Base-by-base conservation (phyloP, 2,113 vertebrate species). In the Hipposideros armiger region DNA sequence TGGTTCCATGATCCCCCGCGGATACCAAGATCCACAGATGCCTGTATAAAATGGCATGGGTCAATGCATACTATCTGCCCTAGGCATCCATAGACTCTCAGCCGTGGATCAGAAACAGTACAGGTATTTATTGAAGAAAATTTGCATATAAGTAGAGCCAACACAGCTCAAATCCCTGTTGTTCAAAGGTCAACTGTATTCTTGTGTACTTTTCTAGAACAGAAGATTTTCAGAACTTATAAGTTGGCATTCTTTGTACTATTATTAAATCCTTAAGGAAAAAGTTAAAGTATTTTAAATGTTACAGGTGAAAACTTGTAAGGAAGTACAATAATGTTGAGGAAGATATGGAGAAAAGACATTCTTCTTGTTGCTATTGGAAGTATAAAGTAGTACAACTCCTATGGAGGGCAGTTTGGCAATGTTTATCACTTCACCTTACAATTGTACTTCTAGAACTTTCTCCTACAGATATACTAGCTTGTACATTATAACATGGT, bases 201-300 rank as follows among this genome's bases (percentile, higher is more conserved):
- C 4, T 40, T 89, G 24, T 87, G 58, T 94, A 45, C 14, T 60
- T 90, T 93, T 47, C 14, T 87, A n/a, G n/a, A 84, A 91, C 17
- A 82, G 0, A 45, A 73, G 28, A 6, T 77, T 82, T 66, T 96
- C 42, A 96, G 56, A 91, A 60, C 5, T 4, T 81, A 11, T 60
- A 64, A 82, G 1, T 94, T 89, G 28, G 19, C 16, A 62, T 77
- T 11, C 19, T 95, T 80, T 81, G 28, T 58, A 73, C 28, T 95
- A 28, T 95, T 90, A 7, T 78, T 50, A 8, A 4, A 54, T 70
- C 7, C 28, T 74, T 74, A 32, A 10, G 52, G 54, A 82, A 91
- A 80, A 91, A 47, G 28, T 24, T 93, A 1, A 80, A 72, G n/a
- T 70, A 91, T 94, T 96, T 96, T 83, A 67, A 50, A 81, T 58